Base-by-base conservation (phyloP, 2,797 vertebrate species). In the Mormyrops attenuatus region DNA sequence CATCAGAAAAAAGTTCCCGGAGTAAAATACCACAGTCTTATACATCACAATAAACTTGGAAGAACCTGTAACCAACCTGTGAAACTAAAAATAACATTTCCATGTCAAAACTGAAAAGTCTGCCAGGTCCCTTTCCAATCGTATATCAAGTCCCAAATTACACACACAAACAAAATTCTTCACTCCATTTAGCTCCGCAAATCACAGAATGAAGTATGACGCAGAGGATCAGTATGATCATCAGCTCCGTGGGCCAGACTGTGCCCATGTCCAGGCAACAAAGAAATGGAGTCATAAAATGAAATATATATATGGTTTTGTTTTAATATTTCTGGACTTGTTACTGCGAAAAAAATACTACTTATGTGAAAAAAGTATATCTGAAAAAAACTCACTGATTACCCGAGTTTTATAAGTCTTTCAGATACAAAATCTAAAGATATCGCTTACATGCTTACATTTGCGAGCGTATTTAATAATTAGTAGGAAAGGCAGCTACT, bases 71-170 rank as follows among this genome's bases (percentile, higher is more conserved):
- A 88, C 53, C 90, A 66, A 89, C 73, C 85, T 66, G 85, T n/a
- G 20, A 82, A 88, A 91, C 88, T 89, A 84, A 92, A 82, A 91
- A 88, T 69, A 89, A 88, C 55, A 34, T 80, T 88, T 52, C 89
- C 80, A 87, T 49, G 38, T 49, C 82, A 86, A 44, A 88, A 87
- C 63, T n/a, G 17, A 89, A 69, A 84, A 47, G 47, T 11, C 57
- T 44, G 87, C 84, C 85, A 11, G 91, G 66, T 89, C 92, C 91
- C 90, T 91, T 90, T 90, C 22, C 60, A 66, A 66, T 66, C 8
- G 22, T 7, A 66, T 26, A 30, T 66, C 60, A 30, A 66, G 60
- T 30, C 22, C 60, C 63, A 30, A 30, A 66, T 66, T 66, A 66
- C 22, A 30, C 60, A 66, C 22, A 66, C 26, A 66, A 66, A 66